Base-by-base conservation (phyloP, 1,140 invertebrate genomes). In the Philopotamus ludificatus region DNA sequence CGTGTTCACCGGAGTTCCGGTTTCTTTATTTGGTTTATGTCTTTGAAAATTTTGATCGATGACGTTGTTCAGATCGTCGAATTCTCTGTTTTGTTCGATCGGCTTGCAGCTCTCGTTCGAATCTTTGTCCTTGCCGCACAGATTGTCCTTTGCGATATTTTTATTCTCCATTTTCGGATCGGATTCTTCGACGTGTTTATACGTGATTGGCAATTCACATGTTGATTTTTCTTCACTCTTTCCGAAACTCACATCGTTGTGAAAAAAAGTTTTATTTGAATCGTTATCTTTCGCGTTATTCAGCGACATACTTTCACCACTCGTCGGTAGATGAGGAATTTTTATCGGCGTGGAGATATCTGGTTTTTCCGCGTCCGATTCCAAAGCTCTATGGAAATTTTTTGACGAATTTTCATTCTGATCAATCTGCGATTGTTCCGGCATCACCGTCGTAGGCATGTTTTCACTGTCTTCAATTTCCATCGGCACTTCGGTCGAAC, bases 161-260 rank as follows among this genome's bases (percentile, higher is more conserved):
- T 34, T 12, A 47, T 47, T 47, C 4, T 20, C 18, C 44, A 47
- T 47, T 47, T 47, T 16, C 4, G 18, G 4, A 47, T 47, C 18
- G 4, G 44, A 47, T 47, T 47, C 44, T 47, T 47, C 44, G 44
- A 8, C 18, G 18, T 47, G 44, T 16, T 47, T 47, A 16, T 47
- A 47, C 15, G 8, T 47, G 8, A 47, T 47, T 7, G 44, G 3
- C 4, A 16, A 47, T 8, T 47, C 44, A 16, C 18, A 47, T 4
- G 10, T 47, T 47, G 44, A 47, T 47, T 20, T 15, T 7, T 47
- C 10, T 16, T 7, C 4, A 16, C 4, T 20, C 18, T 47, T 47
- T 4, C 3, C 44, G 44, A 16, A 4, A 47, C 18, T 47, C 4
- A 47, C 18, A 9, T 47, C 44, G 44, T 4, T 4, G 8, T 4